A percentile compares a stretch with the other conserved stretches of the same genome.
Evolutionary conservation across 2,888 invertebrate species (phyloP).

Genomic region (Ethmia dodecea): DNA sequence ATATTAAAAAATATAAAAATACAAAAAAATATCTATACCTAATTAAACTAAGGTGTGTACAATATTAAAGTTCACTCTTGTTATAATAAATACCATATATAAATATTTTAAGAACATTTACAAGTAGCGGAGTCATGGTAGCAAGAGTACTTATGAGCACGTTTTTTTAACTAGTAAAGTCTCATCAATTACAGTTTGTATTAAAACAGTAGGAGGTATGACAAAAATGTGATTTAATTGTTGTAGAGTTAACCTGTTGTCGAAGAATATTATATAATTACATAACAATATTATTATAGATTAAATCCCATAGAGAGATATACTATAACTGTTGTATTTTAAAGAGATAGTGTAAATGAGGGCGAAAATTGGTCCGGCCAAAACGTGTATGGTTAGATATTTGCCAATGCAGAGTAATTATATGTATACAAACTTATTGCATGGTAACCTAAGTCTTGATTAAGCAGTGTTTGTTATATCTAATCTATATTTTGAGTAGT

Average conservation of each 20-base stretch:
- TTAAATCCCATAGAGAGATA: conserved; percentile 68
- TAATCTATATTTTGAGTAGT: conserved; percentile 34
- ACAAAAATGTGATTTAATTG: conserved; percentile 71
- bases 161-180: conserved; percentile 36
- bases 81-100: conserved; percentile 45
- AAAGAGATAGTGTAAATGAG: conserved; percentile 56
- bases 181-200: conserved; percentile 49
- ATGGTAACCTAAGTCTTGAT: conserved; percentile 45
- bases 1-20: conserved; percentile 46
- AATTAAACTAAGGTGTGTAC: conserved; percentile 64
- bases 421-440: conserved; percentile 47
- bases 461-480: conserved; percentile 33
- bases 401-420: conserved; percentile 51
- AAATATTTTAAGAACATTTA: conserved; percentile 74
- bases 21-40: conserved; percentile 43
- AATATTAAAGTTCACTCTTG: conserved; percentile 68
- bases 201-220: conserved; percentile 53
- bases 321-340: conserved; percentile 70
- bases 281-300: conserved; percentile 61
- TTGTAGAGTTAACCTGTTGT: conserved; percentile 68
- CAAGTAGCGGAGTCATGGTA: conserved; percentile 57
- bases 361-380: conserved; percentile 68
- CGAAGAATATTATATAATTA: conserved; percentile 57
- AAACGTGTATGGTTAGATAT: conserved; percentile 57
- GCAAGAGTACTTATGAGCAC: conserved; percentile 62